Evolutionary conservation across 1,140 invertebrate species (phyloP), one percentile per base, ranked within the genome.

Genomic region (Pseudobourletiella spinata): DNA sequence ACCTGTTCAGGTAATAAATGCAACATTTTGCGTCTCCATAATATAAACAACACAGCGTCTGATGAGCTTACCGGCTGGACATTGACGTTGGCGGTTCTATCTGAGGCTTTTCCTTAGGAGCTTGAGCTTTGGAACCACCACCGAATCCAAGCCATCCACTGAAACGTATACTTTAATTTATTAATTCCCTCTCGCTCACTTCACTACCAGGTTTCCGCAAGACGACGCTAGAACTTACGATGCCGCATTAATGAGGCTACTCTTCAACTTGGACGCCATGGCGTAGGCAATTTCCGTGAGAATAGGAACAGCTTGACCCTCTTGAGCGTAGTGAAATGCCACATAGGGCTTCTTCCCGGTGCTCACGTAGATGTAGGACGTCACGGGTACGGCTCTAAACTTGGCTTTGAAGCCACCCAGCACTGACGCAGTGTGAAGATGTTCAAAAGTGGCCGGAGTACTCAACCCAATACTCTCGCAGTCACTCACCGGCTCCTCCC

Each of bases 321-420:
- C 91, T 30, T 91, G 77, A 25, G 89, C 89, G 76, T 89, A 88
- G 76, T 93, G 90, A 75, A 93, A 93, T 15, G 86, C 89, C 65
- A 92, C 70, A 76, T 84, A 96, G 2, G 93, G 93, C 68, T 85
- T 82, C 29, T 82, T 79, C 2, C 93, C 93, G n/a, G 83, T 82
- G 18, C 84, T 85, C 20, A 93, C 72, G 50, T 94, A 85, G 30
- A 91, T 77, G 61, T 83, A 84, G 58, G 86, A 86, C 50, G 89
- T 82, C 11, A 88, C 86, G 1, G 90, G 84, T 65, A 83, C 83
- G 1, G 84, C 82, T 51, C 84, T 80, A 65, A 88, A 86, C 46
- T 69, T 65, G 18, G 84, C 83, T 73, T 82, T 82, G 74, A 85
- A 87, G 50, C 88, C 89, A 39, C 86, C 86, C 73, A 84, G 82